These are phyloP conservation scores for Fistularia commersonii DNA, from an alignment of 2,797 vertebrate genomes.

Conservation along the genomic window DNA sequence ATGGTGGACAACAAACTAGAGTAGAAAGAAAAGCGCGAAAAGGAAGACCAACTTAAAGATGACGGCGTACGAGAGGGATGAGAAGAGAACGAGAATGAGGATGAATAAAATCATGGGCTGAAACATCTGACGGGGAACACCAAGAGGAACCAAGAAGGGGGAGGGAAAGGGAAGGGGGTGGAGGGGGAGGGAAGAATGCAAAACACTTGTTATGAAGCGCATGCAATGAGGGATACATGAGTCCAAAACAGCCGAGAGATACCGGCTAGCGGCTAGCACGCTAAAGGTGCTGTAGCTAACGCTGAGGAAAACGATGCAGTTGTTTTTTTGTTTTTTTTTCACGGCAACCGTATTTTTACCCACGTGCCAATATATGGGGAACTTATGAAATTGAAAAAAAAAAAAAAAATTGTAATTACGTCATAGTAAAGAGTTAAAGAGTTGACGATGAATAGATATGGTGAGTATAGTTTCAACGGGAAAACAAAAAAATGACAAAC, in stretches of 20 bases:
- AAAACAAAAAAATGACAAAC: too few relatives aligned
- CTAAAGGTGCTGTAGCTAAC: conserved; percentile 25
- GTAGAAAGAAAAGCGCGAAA: conserved; percentile 89
- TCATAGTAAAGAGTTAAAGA: too few relatives aligned
- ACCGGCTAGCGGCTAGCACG: conserved; percentile 50
- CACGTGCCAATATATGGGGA: too few relatives aligned
- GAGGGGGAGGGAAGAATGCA: conserved; percentile 80
- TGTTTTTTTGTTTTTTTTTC: neutral
- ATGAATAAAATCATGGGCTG: conserved; percentile 90
- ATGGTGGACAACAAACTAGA: conserved; percentile 72
- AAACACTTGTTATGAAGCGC: conserved; percentile 93
- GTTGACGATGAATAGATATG: too few relatives aligned
- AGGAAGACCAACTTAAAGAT: conserved; percentile 93
- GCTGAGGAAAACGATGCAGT: conserved; percentile 11
- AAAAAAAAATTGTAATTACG: too few relatives aligned
- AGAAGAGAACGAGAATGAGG: conserved; percentile 87
- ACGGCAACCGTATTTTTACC: too few relatives aligned
- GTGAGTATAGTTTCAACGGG: too few relatives aligned
- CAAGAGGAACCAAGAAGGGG: conserved; percentile 80
- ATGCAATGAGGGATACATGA: conserved; percentile 93
- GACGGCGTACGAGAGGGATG: conserved; percentile 86
- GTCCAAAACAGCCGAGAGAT: conserved; percentile 82
- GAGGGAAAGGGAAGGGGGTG: neutral
- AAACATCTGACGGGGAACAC: conserved; percentile 87
- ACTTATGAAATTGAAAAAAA: too few relatives aligned